A percentile compares a stretch with the other conserved stretches of the same genome.
Evolutionary conservation across 92 coral and sea anemone genomes (phyloP).

Genomic region (Parazoanthus darwini): DNA sequence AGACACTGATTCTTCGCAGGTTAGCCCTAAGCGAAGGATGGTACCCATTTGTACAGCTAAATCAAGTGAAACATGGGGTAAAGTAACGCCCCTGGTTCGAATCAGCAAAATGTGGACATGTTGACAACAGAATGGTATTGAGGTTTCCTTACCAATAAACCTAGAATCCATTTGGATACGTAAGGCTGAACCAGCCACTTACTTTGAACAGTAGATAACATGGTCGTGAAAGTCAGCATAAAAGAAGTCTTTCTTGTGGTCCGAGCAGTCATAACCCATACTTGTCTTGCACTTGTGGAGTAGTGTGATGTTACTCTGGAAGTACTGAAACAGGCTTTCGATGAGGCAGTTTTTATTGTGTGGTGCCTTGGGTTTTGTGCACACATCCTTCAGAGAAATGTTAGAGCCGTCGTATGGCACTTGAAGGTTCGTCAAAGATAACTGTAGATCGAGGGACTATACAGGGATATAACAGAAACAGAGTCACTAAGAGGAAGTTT

Average conservation of each 20-base stretch:
- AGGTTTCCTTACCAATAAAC: no score
- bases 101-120: no score
- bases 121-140: no score
- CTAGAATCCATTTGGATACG: not conserved
- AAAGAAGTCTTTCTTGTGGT: constrained; percentile 17
- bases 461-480: not conserved
- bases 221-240: constrained; percentile 72
- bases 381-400: constrained; percentile 58
- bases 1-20: no score
- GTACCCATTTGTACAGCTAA: no score
- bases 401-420: constrained; percentile 28
- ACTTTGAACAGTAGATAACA: constrained; percentile 58
- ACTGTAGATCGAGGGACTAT: constrained; percentile 59
- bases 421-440: constrained; percentile 38
- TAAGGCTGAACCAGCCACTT: not conserved
- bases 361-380: constrained; percentile 48
- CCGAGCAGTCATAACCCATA: constrained; percentile 32
- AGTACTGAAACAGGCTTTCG: constrained; percentile 66
- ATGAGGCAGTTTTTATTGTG: constrained; percentile 49
- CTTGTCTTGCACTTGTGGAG: constrained; percentile 53
- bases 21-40: no score
- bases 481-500: no score
- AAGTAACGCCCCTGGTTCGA: no score
- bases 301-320: constrained; percentile 62
- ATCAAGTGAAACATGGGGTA: no score